Percentiles rank a stretch among this genome's conserved stretches.
Conservation (phyloP, 2,113 vertebrate genomes). For the Lutjanus erythropterus region DNA sequence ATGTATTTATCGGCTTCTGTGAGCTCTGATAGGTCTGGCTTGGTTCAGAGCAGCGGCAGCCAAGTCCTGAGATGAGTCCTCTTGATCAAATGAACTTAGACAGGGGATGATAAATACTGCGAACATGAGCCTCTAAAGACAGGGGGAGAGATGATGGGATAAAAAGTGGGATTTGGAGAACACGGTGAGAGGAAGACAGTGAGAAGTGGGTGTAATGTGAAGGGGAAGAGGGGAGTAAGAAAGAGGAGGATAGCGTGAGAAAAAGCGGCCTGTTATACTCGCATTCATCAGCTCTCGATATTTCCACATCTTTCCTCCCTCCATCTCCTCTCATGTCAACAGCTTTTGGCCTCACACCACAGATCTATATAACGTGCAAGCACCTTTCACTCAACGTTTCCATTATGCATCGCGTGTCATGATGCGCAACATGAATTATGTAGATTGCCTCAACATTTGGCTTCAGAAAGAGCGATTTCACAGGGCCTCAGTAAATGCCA, state of each 20-base stretch:
- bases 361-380: conserved; percentile 16
- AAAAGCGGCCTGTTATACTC: conserved; percentile 9
- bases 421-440: conserved; percentile 71
- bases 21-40: neutral
- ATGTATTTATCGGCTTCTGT: neutral
- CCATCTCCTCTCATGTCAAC: conserved; percentile 42
- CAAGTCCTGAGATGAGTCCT: conserved; percentile 34
- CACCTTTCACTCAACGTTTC: conserved; percentile 53
- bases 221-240: neutral
- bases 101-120: conserved; percentile 70
- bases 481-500: conserved; percentile 32
- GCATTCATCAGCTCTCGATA: conserved; percentile 46
- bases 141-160: conserved; percentile 30
- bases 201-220: conserved; percentile 13
- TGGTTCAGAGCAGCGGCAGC: conserved; percentile 24
- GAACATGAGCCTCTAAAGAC: conserved; percentile 49
- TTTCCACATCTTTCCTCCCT: conserved; percentile 11
- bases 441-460: conserved; percentile 48
- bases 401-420: conserved; percentile 46
- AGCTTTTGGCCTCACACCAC: conserved; percentile 22
- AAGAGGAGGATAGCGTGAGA: neutral
- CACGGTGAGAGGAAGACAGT: neutral
- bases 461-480: conserved; percentile 24
- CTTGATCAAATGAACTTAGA: conserved; percentile 63
- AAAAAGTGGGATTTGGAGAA: conserved; percentile 50